Conservation (phyloP, 2,797 vertebrate genomes). For the Ispidina lecontei region DNA sequence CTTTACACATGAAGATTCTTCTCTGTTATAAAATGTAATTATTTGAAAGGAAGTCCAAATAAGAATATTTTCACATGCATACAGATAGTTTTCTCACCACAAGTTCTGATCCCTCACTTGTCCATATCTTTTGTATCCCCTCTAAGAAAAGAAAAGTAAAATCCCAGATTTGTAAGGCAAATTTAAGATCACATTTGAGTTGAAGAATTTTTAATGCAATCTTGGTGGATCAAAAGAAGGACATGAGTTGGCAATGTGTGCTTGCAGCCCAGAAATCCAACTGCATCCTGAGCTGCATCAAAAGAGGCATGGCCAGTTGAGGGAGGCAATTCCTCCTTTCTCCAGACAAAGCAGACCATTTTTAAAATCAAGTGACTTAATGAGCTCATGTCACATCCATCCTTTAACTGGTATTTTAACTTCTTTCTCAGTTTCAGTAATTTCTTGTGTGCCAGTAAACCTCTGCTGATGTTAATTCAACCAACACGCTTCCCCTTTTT, state of each 20-base stretch:
- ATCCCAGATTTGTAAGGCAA: fast-evolving
- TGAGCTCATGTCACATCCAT: background rate
- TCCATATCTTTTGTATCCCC: background rate
- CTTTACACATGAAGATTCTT: background rate
- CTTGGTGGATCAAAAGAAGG: too few species aligned
- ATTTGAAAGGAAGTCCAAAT: background rate
- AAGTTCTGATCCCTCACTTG: background rate
- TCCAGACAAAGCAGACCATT: background rate
- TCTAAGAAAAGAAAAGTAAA: background rate
- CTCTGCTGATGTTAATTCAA: background rate
- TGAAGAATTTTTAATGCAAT: background rate
- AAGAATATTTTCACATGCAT: background rate
- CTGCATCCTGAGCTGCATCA: too few species aligned
- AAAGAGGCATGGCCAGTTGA: too few species aligned
- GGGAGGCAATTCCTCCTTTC: too few species aligned
- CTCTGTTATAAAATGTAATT: background rate
- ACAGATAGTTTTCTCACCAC: background rate
- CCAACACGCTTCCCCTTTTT: background rate
- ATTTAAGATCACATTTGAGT: background rate
- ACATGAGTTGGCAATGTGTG: too few species aligned
- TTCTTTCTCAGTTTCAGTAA: background rate
- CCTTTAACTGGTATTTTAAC: background rate
- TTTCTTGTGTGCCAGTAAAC: background rate
- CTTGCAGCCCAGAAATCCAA: too few species aligned
- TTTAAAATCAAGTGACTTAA: background rate